Base-by-base conservation (phyloP, 2,797 vertebrate species). In the Amniataba percoides region DNA sequence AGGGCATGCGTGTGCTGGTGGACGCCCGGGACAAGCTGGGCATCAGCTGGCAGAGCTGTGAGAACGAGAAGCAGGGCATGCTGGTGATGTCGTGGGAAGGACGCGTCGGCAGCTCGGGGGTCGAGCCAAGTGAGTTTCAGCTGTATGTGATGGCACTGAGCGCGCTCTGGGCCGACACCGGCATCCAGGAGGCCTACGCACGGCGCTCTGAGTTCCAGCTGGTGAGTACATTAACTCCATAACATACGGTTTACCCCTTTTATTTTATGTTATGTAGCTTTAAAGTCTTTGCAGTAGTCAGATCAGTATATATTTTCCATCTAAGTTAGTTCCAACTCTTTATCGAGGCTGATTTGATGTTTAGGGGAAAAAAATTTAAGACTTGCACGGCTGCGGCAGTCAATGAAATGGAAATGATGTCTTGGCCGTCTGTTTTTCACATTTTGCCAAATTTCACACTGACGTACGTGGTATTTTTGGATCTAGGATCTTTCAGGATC, bases 21-120 rank as follows among this genome's bases (percentile, higher is more conserved):
- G 98, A 99, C 0, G 97, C 98, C 6, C 95, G 98, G 59, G 97
- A 98, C 95, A 99, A 99, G 84, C 96, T 99, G 77, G 97, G 96
- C 45, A 97, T 99, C 89, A 87, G 94, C 82, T 99, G 98, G 98
- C 96, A 98, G 93, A 95, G 96, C 91, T 96, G 96, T 0, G 98
- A 98, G 87, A 99, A 99, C 3, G 97, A 97, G 93, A 99, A 99
- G 92, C 97, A 98, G 3, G 97, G 97, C 14, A 97, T 98, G 97
- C 97, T 99, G 91, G 93, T 99, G 91, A 98, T 99, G 98, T 97
- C 97, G 71, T 99, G 98, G 66, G 97, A 98, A 87, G 97, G 96
- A 75, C 96, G 96, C 36, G 96, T 95, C 0, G 97, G 98, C 23
- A 91, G 96, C 85, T 93, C 96, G 1, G 92, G 89, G 61, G 94